Conservation (phyloP, 2,797 vertebrate genomes). For the Sarcophilus harrisii region DNA sequence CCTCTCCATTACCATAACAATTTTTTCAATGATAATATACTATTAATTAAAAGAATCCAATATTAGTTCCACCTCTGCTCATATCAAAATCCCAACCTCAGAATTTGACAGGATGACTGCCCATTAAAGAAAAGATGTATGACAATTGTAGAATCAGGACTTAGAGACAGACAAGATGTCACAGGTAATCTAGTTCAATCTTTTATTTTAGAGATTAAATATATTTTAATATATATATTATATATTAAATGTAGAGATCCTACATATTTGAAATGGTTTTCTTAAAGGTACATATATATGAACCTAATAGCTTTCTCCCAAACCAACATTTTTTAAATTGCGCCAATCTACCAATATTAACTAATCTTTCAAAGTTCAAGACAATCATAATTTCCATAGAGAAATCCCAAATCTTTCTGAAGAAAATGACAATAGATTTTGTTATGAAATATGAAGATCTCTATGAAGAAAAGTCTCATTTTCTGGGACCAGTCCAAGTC, state of each 20-base stretch:
- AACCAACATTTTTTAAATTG: neutral
- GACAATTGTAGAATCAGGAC: neutral
- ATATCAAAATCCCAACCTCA: neutral
- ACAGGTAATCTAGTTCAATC: neutral
- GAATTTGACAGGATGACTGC: neutral
- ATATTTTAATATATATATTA: neutral
- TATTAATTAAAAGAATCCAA: neutral
- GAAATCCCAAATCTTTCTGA: neutral
- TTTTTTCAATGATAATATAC: neutral
- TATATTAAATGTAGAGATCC: neutral
- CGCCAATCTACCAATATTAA: neutral
- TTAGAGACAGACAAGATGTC: neutral
- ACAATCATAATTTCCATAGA: neutral
- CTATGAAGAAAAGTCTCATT: neutral
- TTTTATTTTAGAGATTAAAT: neutral
- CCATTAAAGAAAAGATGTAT: neutral
- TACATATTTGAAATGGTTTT: neutral
- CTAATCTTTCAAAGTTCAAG: neutral
- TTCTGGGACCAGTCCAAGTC: neutral
- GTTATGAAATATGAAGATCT: neutral
- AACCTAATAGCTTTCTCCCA: neutral
- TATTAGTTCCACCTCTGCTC: neutral
- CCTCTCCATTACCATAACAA: too few species aligned
- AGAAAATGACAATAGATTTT: neutral
- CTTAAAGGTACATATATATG: neutral